Evolutionary conservation across 1,140 invertebrate species (phyloP), one percentile per base, ranked within the genome.

Genomic region (Dendrolimus punctatus): DNA sequence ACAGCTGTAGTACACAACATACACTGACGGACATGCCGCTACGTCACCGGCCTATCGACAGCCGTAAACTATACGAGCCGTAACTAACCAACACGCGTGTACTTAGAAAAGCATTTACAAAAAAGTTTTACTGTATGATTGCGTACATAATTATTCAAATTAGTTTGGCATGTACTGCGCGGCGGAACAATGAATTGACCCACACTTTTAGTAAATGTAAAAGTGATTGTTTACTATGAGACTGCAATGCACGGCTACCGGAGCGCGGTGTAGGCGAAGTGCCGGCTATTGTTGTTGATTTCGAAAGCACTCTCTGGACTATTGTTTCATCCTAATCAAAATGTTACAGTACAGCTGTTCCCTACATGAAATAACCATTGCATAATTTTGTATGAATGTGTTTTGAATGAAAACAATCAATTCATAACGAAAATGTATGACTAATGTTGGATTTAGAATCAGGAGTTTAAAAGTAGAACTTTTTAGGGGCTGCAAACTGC

Each of bases 141-240:
- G 23, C 23, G 23, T 23, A 23, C 23, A 23, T 23, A 23, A 23
- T 23, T 23, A 23, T 23, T 23, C 23, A 23, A 23, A 23, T 23
- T 23, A 23, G 23, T 23, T 23, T 53, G 47, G 46, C 51, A 48
- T 64, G 51, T 37, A 49, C 45, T 44, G 42, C 52, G 53, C 40
- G 37, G 49, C 53, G 36, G 57, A 66, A 71, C 64, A 69, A 75
- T 64, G 58, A 58, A 54, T 66, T 73, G 71, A 69, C 70, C 71
- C 62, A 62, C 50, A 68, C 53, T 60, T 65, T 64, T 55, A 64
- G 57, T 64, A 57, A n/a, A 70, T 59, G 60, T 66, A 66, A 67
- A 73, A 71, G 68, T 66, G 62, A 77, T 81, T 79, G 70, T 81
- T 79, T 76, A 75, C 63, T 64, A 69, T 77, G 69, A 64, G 71